Evolutionary conservation across 2,797 vertebrate species (phyloP).

Genomic region (Lithobates pipiens): DNA sequence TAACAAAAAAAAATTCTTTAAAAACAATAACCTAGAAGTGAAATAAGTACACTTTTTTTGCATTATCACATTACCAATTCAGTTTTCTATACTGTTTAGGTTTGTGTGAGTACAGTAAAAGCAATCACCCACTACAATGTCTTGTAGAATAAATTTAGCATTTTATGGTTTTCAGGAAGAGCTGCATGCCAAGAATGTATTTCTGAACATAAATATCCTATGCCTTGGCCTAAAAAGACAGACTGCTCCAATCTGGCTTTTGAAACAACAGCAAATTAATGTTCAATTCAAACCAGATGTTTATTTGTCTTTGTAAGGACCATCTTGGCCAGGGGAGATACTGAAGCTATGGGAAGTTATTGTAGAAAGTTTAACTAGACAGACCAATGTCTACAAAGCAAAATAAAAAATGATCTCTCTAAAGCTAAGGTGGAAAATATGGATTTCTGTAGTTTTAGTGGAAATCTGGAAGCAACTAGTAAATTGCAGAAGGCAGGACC

Average conservation of each 20-base stretch:
- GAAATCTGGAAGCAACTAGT: slow-evolving; percentile 31
- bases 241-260: slow-evolving; percentile 67
- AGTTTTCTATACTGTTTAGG: background rate
- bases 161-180: slow-evolving; percentile 45
- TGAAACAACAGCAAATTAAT: slow-evolving; percentile 73
- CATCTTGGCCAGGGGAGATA: slow-evolving; percentile 67
- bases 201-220: slow-evolving; percentile 52
- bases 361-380: slow-evolving; percentile 49
- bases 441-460: slow-evolving; percentile 44
- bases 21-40: background rate
- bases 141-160: slow-evolving; percentile 13
- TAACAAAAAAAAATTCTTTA: no score
- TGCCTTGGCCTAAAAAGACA: slow-evolving; percentile 46
- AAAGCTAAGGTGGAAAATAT: slow-evolving; percentile 39
- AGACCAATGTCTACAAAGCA: slow-evolving; percentile 33
- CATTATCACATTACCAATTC: background rate
- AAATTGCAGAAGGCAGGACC: background rate
- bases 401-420: slow-evolving; percentile 31
- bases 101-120: slow-evolving; percentile 24
- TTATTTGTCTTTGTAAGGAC: slow-evolving; percentile 64
- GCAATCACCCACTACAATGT: background rate
- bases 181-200: slow-evolving; percentile 44
- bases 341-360: slow-evolving; percentile 44
- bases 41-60: background rate
- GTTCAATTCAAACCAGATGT: slow-evolving; percentile 74